Conservation (phyloP, 2,888 invertebrate genomes). For the Drosophila incognita region DNA sequence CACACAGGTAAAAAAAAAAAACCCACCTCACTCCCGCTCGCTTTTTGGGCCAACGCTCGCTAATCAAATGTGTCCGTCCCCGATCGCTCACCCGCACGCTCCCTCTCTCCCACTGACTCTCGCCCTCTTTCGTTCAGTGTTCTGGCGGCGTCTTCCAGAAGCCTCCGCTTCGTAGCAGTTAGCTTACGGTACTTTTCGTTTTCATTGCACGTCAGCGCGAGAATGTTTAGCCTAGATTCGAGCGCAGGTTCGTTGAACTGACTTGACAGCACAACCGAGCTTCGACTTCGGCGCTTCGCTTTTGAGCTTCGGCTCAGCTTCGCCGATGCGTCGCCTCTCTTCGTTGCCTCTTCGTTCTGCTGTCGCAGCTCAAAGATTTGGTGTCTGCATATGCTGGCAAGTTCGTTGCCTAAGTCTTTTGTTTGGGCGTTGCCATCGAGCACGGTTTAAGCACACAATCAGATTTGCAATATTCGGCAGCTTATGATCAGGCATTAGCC, state of each 20-base stretch:
- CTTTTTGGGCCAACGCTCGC: conserved; percentile 58
- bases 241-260: conserved; percentile 85
- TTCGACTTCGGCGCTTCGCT: conserved; percentile 18
- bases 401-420: conserved; percentile 73
- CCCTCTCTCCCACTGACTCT: neutral
- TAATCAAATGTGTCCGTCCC: conserved; percentile 66
- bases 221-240: conserved; percentile 86
- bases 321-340: conserved; percentile 9
- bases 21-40: conserved; percentile 33
- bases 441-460: conserved; percentile 33
- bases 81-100: neutral
- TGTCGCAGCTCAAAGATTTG: conserved; percentile 29
- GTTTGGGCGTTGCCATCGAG: conserved; percentile 60
- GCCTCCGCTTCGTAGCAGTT: conserved; percentile 83
- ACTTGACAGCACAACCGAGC: conserved; percentile 37
- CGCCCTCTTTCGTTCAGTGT: conserved; percentile 34
- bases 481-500: conserved; percentile 36
- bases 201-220: conserved; percentile 85
- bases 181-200: conserved; percentile 86
- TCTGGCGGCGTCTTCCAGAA: conserved; percentile 63
- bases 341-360: conserved; percentile 16
- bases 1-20: conserved; percentile 32
- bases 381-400: conserved; percentile 61
- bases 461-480: conserved; percentile 46
- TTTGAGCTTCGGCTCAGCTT: conserved; percentile 12